Base-by-base conservation (phyloP, 2,113 vertebrate species). In the Oreotrochilus melanogaster region DNA sequence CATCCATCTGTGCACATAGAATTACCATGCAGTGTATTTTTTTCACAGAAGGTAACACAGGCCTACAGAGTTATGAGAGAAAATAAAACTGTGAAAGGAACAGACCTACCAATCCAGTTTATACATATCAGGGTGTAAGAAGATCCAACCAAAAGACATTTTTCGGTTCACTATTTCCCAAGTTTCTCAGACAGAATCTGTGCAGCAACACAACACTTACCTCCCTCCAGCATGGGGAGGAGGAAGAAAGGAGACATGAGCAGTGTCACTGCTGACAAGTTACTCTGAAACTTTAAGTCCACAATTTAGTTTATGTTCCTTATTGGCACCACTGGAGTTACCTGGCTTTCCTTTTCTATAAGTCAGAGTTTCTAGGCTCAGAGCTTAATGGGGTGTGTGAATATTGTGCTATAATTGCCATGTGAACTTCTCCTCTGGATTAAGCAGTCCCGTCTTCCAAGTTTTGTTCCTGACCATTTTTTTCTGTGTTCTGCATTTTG, bases 371-470 rank as follows among this genome's bases (percentile, higher is more conserved):
- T 74, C 47, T 61, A 45, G 76, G 23, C 42, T 83, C 19, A 43
- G 14, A 64, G 50, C 31, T 61, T 65, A 24, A 73, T 0, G 0
- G 22, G 4, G 5, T 48, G 3, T 18, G 17, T 50, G 47, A n/a
- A 50, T 42, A 24, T 10, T 54, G 21, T 47, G 11, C 47, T 64
- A 54, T 11, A 45, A 33, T 19, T 10, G 2, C 31, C 33, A 23
- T 25, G 28, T 56, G 31, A 64, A 21, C 72, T 82, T 89, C 17
- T 50, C 7, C 6, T 78, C 57, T 64, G 42, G 28, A 62, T 50
- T 88, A 47, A 89, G 57, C 51, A 61, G 24, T 14, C 21, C 18
- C 7, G 65, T 39, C 30, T 70, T 21, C 18, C 11, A 51, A 25
- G 7, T 42, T 89, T 87, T 3, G 2, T 54, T 81, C 39, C 28